Percentiles rank a stretch among this genome's conserved stretches.
Evolutionary conservation across 2,888 invertebrate genomes (phyloP).

Genomic region (Beris morrisii): DNA sequence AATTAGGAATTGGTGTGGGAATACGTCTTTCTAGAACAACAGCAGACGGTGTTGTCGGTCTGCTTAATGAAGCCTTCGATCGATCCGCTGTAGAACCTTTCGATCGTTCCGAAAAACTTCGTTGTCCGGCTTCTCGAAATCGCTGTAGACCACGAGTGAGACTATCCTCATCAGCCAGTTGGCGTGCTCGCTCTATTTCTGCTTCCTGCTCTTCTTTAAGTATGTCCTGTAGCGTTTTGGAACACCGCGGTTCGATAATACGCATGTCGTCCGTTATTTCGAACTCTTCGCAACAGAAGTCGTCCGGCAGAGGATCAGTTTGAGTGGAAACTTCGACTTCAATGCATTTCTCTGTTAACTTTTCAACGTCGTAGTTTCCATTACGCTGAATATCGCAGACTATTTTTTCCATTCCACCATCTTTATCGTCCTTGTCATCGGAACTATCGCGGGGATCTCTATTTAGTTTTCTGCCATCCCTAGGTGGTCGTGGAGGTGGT

Average conservation of each 20-base stretch:
- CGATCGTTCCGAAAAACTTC: constrained; percentile 63
- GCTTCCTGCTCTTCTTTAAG: constrained; percentile 49
- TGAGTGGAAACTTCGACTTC: constrained; percentile 81
- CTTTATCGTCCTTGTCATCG: constrained; percentile 46
- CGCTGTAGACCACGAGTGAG: constrained; percentile 58
- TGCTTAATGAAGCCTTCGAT: constrained; percentile 60
- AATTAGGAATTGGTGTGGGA: constrained; percentile 63
- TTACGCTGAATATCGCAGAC: constrained; percentile 43
- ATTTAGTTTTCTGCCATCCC: constrained; percentile 58
- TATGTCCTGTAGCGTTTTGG: constrained; percentile 53
- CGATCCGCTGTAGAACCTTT: constrained; percentile 60
- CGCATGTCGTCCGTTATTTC: constrained; percentile 55
- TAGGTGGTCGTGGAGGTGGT: constrained; percentile 82
- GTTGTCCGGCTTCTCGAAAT: constrained; percentile 61
- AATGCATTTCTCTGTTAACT: constrained; percentile 46
- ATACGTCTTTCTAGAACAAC: constrained; percentile 64
- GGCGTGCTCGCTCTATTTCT: constrained; percentile 44
- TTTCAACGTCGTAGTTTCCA: constrained; percentile 49
- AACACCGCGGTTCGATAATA: constrained; percentile 50
- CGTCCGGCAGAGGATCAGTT: constrained; percentile 82
- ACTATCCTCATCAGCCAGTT: constrained; percentile 60
- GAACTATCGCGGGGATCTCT: constrained; percentile 48
- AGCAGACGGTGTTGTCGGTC: constrained; percentile 64
- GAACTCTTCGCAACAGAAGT: constrained; percentile 66
- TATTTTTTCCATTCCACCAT: constrained; percentile 44